Evolutionary conservation across 1,140 invertebrate genomes (phyloP).

Genomic region (Lordiphosa stackelbergi): DNA sequence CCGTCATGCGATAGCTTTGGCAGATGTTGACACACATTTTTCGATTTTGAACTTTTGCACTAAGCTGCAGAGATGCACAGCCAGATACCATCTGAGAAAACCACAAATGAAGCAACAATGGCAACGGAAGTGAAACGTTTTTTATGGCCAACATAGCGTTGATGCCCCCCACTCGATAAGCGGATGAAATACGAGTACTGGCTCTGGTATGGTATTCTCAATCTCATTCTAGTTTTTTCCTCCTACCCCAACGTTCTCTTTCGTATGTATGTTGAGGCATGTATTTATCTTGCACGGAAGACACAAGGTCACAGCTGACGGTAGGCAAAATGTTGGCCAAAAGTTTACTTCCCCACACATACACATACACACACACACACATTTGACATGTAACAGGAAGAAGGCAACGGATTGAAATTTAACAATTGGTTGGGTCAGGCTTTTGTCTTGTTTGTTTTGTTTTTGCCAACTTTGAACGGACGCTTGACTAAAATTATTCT

Average conservation of each 20-base stretch:
- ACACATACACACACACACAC: background rate
- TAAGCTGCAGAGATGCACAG: constrained; percentile 10
- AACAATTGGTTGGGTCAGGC: constrained; percentile 19
- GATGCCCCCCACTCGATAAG: constrained; percentile 41
- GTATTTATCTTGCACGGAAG: background rate
- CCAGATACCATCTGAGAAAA: constrained; percentile 1
- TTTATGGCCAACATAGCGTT: constrained; percentile 23
- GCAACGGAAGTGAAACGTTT: constrained; percentile 43
- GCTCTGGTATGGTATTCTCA: constrained; percentile 3
- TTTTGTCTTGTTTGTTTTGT: too few species aligned
- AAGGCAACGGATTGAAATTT: constrained; percentile 27
- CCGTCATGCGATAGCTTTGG: too few species aligned
- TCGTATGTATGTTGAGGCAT: background rate
- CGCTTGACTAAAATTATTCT: too few species aligned
- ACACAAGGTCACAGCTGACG: constrained; percentile 28
- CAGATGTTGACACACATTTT: background rate
- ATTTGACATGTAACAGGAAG: constrained; percentile 22
- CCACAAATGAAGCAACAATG: constrained; percentile 16
- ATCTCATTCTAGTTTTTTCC: background rate
- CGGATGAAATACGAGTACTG: constrained; percentile 28
- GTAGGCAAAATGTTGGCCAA: constrained; percentile 19
- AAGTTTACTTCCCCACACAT: constrained; percentile 5
- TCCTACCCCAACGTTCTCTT: too few species aligned
- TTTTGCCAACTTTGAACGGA: too few species aligned
- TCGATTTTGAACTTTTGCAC: constrained; percentile 7